Evolutionary conservation across 2,888 invertebrate species (phyloP), one percentile per base, ranked within the genome.

Genomic region (Quadroppia sp.): DNA sequence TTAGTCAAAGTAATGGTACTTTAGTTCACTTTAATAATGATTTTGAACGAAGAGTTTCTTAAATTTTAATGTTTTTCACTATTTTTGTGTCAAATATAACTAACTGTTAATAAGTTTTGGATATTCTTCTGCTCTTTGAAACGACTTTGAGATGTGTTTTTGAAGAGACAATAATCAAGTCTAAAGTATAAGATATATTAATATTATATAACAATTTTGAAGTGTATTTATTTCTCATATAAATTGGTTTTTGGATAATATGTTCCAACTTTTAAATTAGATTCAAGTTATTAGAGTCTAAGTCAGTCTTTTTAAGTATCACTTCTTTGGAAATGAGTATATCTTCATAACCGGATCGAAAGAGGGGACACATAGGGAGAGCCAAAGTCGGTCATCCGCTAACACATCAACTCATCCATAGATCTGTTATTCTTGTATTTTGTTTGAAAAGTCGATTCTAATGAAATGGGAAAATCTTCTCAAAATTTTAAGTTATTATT

Each of bases 311-410:
- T 17, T 15, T 20, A 50, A 50, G 50, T 23, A 50, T 50, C 50
- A 50, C n/a, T 50, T 50, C n/a, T n/a, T 15, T 45, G 17, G 53
- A 59, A 59, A 28, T 59, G 59, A 30, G 20, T 20, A 67, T 67
- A 67, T 40, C 40, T 67, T 67, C 40, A 67, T 67, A 67, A 67
- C 67, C 67, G 67, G 67, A 67, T 67, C 67, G 67, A 20, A 67
- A 42, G 42, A 42, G 42, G 40, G 67, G 67, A 25, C 20, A 20
- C n/a, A 42, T 20, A 67, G 67, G 67, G 67, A 67, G 67, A 36
- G 67, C 67, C 32, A 67, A 67, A 67, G 67, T 67, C 67, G 67
- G 67, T 67, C 67, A 67, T 36, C 67, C 67, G 67, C 67, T 67
- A 13, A 40, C 40, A 67, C 40, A 67, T 67, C 67, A 67, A 40